A percentile compares a stretch with the other conserved stretches of the same genome.
These are phyloP conservation scores for Ashinkailepas kermadecensis DNA, from an alignment of 2,888 invertebrate genomes.

Conservation along the genomic window DNA sequence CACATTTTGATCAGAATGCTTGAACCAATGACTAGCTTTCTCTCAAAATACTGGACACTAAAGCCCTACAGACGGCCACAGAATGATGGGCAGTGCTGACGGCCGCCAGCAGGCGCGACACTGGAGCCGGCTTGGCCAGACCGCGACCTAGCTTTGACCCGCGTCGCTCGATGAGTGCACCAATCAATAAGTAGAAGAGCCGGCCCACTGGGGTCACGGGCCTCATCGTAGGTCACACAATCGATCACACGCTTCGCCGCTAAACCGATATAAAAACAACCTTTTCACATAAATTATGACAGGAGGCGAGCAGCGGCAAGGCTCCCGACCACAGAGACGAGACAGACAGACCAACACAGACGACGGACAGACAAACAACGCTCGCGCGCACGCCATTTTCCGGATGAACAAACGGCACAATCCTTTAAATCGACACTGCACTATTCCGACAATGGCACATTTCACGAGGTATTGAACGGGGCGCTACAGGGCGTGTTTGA, in stretches of 20 bases:
- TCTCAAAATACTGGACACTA: conserved; percentile 21
- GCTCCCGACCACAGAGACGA: no score
- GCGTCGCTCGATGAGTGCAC: background rate
- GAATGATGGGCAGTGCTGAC: no score
- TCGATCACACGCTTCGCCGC: no score
- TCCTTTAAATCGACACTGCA: background rate
- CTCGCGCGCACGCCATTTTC: no score
- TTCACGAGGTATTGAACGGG: background rate
- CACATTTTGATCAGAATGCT: conserved; percentile 22
- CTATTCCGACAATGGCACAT: background rate
- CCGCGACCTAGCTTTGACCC: no score
- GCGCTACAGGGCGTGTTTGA: conserved; percentile 6
- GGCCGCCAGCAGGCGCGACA: no score
- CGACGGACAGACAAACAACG: no score
- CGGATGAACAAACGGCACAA: no score
- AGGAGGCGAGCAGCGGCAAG: background rate
- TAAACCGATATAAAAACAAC: no score
- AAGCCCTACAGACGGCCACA: background rate
- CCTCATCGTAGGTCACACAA: no score
- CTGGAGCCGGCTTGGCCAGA: no score
- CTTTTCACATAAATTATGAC: background rate
- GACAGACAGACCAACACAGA: no score
- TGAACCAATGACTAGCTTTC: conserved; percentile 16
- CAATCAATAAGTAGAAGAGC: conserved; percentile 9
- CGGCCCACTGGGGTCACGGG: background rate